Evolutionary conservation across 2,888 invertebrate genomes (phyloP).

Genomic region (Parnassius orleans): DNA sequence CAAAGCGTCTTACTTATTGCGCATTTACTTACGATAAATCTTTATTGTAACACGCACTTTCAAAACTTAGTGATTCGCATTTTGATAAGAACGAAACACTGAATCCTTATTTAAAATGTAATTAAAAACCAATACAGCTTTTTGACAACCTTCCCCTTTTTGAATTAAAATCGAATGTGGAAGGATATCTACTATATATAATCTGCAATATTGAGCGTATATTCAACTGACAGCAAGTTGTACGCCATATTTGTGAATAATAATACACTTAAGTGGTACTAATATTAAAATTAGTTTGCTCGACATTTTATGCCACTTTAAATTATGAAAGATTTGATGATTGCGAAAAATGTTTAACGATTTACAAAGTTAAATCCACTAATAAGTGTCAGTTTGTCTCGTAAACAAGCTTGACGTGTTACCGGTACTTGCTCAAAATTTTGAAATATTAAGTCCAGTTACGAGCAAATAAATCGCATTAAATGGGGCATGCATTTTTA

Average conservation of each 20-base stretch:
- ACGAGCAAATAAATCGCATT: constrained; percentile 14
- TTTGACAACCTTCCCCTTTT: constrained; percentile 6
- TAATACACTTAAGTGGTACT: constrained; percentile 15
- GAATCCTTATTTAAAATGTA: constrained; percentile 9
- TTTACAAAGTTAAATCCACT: constrained; percentile 19
- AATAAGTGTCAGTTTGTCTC: constrained; percentile 14
- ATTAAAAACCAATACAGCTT: constrained; percentile 14
- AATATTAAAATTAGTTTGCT: constrained; percentile 24
- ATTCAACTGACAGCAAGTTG: constrained; percentile 3
- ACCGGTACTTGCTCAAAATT: constrained; percentile 9
- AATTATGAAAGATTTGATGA: constrained; percentile 23
- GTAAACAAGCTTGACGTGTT: neutral
- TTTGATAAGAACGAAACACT: constrained; percentile 18
- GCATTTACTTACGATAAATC: constrained; percentile 24
- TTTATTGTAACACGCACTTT: constrained; percentile 20
- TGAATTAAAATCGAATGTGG: constrained; percentile 13
- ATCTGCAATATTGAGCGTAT: constrained; percentile 15
- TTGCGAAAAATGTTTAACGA: constrained; percentile 23
- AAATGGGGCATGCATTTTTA: constrained; percentile 14
- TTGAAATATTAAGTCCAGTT: constrained; percentile 14
- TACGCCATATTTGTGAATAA: constrained; percentile 25
- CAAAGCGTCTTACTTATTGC: constrained; percentile 22
- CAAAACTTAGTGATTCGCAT: constrained; percentile 8
- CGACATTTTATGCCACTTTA: constrained; percentile 21
- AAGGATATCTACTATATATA: constrained; percentile 19